phyloP scores from a whole-genome alignment of 1,140 invertebrate species.

The Arion vulgaris region DNA sequence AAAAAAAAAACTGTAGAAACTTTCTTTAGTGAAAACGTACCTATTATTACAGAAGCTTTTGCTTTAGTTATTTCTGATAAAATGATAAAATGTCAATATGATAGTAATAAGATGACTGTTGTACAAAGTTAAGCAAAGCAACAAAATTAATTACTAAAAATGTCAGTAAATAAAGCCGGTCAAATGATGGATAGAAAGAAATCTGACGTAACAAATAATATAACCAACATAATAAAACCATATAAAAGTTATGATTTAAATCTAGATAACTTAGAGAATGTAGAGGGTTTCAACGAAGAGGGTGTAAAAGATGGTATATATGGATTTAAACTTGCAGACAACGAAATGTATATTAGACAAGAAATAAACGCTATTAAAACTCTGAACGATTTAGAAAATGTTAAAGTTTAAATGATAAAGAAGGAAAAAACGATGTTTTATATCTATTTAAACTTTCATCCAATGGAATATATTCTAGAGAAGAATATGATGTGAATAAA shows the following conservation, averaged over 20 bases:
- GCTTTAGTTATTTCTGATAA: background rate
- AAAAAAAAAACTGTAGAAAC: background rate
- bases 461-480: too few species aligned
- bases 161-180: background rate
- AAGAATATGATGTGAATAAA: too few species aligned
- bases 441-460: too few species aligned
- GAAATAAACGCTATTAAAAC: too few species aligned
- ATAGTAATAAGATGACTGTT: background rate
- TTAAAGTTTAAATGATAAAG: too few species aligned
- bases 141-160: background rate
- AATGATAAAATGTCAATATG: background rate
- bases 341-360: background rate
- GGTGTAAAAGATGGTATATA: background rate
- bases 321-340: background rate
- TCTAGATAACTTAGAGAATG: background rate
- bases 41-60: background rate
- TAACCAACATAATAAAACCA: background rate
- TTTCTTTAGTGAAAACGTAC: background rate
- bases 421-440: too few species aligned
- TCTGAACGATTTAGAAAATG: too few species aligned
- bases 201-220: background rate
- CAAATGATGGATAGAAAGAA: background rate
- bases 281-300: background rate
- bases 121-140: background rate
- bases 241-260: background rate